Conservation (phyloP, 2,113 vertebrate genomes). For the Larimichthys polyactis region DNA sequence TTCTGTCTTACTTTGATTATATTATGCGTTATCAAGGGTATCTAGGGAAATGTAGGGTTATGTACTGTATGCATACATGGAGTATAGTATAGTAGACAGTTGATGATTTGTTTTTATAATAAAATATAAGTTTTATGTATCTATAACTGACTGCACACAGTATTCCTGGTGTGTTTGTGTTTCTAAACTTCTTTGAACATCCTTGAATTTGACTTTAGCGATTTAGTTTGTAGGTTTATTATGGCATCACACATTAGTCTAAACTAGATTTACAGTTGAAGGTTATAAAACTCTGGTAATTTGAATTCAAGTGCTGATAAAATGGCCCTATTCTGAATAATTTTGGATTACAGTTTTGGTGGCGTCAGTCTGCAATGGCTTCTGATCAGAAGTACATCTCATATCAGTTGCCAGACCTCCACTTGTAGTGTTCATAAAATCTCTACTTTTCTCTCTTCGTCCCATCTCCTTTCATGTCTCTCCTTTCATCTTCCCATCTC, state of each 20-base stretch:
- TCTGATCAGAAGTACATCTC: conserved; percentile 61
- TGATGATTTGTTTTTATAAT: not conserved
- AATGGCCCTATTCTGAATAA: conserved; percentile 43
- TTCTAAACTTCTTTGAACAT: not conserved
- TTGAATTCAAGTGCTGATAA: conserved; percentile 33
- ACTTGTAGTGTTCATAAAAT: conserved; percentile 66
- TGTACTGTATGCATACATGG: not conserved
- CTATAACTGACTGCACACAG: not conserved
- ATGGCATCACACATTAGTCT: not conserved
- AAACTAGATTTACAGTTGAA: conserved; percentile 18
- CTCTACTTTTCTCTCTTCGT: conserved; percentile 68
- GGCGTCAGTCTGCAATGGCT: conserved; percentile 54
- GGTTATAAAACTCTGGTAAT: conserved; percentile 24
- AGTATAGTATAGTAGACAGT: not conserved
- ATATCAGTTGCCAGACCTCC: conserved; percentile 58
- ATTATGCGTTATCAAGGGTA: not conserved
- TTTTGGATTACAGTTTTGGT: conserved; percentile 53
- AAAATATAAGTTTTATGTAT: not conserved
- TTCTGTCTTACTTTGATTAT: not conserved
- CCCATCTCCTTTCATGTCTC: conserved; percentile 67
- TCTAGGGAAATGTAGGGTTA: not conserved
- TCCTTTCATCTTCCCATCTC: conserved; percentile 66
- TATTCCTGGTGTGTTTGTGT: not conserved
- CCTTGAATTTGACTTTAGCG: not conserved
- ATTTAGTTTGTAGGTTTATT: not conserved